These are phyloP conservation scores for Danio aesculapii DNA, from an alignment of 2,797 vertebrate species.

Conservation along the genomic window DNA sequence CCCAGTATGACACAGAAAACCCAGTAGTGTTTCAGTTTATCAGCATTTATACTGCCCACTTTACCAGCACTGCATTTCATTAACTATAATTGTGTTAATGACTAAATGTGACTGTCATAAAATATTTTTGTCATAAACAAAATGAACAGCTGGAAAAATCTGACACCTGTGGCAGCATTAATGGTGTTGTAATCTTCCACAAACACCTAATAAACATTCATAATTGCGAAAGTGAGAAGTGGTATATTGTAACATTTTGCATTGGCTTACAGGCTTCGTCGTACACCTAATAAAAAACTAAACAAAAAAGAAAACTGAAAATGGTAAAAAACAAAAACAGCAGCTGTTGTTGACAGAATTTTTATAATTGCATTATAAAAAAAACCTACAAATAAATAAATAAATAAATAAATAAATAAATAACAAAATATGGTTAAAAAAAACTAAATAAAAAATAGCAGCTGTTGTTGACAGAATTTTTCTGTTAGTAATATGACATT, in stretches of 20 bases:
- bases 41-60: slow-evolving; percentile 38
- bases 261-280: too few species aligned
- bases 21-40: slow-evolving; percentile 23
- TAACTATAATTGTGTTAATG: slow-evolving; percentile 78
- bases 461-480: too few species aligned
- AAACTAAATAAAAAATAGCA: too few species aligned
- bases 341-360: too few species aligned
- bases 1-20: not conserved
- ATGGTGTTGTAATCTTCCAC: slow-evolving; percentile 82
- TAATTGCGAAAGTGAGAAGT: slow-evolving; percentile 71
- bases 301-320: too few species aligned
- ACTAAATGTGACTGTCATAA: slow-evolving; percentile 74
- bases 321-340: too few species aligned
- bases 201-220: slow-evolving; percentile 80
- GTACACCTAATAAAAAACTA: too few species aligned
- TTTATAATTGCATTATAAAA: too few species aligned
- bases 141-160: slow-evolving; percentile 80
- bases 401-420: too few species aligned
- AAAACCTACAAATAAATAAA: too few species aligned
- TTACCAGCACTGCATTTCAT: slow-evolving; percentile 69
- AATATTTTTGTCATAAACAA: slow-evolving; percentile 79
- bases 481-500: too few species aligned
- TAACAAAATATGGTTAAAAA: too few species aligned
- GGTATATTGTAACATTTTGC: slow-evolving; percentile 6
- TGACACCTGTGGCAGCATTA: slow-evolving; percentile 71